Evolutionary conservation across 2,797 vertebrate species (phyloP).

Genomic region (Holocentrus rufus): DNA sequence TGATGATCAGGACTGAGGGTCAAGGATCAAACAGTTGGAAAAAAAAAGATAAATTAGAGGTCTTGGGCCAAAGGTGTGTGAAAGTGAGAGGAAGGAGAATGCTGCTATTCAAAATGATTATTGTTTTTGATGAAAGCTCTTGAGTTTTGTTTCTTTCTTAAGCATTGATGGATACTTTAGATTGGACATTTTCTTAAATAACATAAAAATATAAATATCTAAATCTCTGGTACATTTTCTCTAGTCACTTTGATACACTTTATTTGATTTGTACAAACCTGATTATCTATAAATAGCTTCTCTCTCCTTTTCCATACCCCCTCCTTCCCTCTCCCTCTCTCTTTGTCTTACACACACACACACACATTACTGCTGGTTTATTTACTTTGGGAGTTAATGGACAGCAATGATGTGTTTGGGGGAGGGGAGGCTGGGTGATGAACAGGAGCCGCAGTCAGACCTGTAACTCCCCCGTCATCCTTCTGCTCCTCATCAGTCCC

Average conservation of each 20-base stretch:
- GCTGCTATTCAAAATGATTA: not conserved
- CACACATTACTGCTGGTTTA: conserved; percentile 41
- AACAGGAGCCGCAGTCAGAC: conserved; percentile 65
- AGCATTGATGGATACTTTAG: too few species aligned
- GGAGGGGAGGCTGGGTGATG: conserved; percentile 39
- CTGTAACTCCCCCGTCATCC: conserved; percentile 31
- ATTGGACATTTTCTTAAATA: not conserved
- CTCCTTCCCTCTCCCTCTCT: not conserved
- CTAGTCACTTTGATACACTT: conserved; percentile 15
- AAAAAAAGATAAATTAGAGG: not conserved
- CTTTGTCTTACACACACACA: conserved; percentile 30
- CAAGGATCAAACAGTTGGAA: conserved; percentile 3
- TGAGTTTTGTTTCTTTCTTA: too few species aligned
- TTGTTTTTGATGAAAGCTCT: not conserved
- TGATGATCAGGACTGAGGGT: not conserved
- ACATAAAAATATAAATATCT: not conserved
- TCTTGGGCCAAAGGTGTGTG: not conserved
- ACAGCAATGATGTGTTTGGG: conserved; percentile 49
- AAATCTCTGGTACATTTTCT: not conserved
- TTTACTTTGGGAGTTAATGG: conserved; percentile 65
- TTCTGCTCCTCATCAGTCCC: conserved; percentile 61
- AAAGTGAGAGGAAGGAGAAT: not conserved
- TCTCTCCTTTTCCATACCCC: not conserved
- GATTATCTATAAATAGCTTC: conserved; percentile 19
- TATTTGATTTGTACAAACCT: conserved; percentile 17